These are phyloP conservation scores for Melanogrammus aeglefinus DNA, from an alignment of 2,797 vertebrate genomes.

Conservation along the genomic window DNA sequence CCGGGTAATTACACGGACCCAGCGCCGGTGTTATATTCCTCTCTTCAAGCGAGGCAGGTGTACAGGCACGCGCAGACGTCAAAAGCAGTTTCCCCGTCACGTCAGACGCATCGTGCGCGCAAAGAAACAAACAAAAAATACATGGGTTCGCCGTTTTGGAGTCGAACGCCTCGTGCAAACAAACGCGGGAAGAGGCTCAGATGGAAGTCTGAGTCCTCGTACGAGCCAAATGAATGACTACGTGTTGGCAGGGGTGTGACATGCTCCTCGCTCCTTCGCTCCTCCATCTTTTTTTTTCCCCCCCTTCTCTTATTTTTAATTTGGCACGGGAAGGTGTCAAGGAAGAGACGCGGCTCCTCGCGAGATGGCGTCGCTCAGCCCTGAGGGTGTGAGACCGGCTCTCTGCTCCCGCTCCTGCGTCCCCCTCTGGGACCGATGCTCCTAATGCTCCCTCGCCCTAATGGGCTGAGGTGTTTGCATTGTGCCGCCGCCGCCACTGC, in stretches of 20 bases:
- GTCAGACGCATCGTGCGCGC: too few species aligned
- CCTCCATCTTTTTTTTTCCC: conserved; percentile 17
- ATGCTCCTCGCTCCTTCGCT: conserved; percentile 53
- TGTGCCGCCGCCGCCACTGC: conserved; percentile 2
- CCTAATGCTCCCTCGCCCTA: conserved; percentile 54
- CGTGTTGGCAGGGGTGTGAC: conserved; percentile 61
- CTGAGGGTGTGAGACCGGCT: too few species aligned
- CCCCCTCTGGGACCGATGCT: conserved; percentile 55
- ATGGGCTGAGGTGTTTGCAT: conserved; percentile 53
- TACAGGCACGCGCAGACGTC: too few species aligned
- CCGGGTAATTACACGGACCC: too few species aligned
- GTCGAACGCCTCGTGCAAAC: conserved; percentile 16
- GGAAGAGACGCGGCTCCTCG: conserved; percentile 59
- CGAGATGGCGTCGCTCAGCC: conserved; percentile 30
- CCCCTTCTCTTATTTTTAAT: conserved; percentile 21
- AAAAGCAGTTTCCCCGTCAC: too few species aligned
- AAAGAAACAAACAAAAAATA: too few species aligned
- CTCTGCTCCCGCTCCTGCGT: conserved; percentile 57
- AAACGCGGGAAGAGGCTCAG: conserved; percentile 38
- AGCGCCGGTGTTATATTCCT: too few species aligned
- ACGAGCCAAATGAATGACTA: conserved; percentile 63
- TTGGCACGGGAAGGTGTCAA: conserved; percentile 64
- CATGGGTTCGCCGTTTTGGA: conserved; percentile 24
- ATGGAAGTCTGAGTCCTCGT: conserved; percentile 59
- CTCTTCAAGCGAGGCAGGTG: too few species aligned